Percentiles rank a stretch among this genome's conserved stretches.
Evolutionary conservation across 2,797 vertebrate species (phyloP).

Genomic region (Holocentrus rufus): DNA sequence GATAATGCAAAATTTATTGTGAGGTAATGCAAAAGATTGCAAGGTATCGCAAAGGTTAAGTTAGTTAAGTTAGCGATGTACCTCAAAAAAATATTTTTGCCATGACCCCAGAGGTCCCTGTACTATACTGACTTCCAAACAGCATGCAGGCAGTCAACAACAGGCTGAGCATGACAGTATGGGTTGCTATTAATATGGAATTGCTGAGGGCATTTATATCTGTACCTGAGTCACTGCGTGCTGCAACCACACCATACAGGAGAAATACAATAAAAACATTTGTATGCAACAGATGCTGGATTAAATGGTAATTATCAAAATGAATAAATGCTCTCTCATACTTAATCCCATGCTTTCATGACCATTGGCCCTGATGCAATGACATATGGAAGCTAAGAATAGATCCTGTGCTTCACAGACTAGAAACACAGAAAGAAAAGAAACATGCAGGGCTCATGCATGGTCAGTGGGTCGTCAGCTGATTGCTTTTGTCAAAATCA

Average conservation of each 20-base stretch:
- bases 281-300: conserved; percentile 53
- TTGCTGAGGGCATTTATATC: background rate
- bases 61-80: no score
- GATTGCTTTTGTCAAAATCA: conserved; percentile 19
- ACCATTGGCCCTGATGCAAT: conserved; percentile 5
- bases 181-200: conserved; percentile 2
- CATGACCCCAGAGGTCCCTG: no score
- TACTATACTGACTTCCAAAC: no score
- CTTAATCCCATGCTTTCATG: conserved; percentile 46
- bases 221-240: conserved; percentile 16
- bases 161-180: background rate
- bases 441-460: conserved; percentile 2
- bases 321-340: conserved; percentile 42
- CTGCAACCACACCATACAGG: conserved; percentile 14
- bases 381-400: conserved; percentile 31
- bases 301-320: conserved; percentile 61
- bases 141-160: background rate
- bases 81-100: no score
- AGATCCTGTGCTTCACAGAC: conserved; percentile 10
- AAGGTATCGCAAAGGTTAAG: no score
- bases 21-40: no score
- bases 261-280: conserved; percentile 30
- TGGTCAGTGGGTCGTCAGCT: conserved; percentile 13
- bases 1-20: no score
- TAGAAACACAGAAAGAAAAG: conserved; percentile 1